Conservation (phyloP, 1,140 invertebrate genomes). For the Eulimnadia texana region DNA sequence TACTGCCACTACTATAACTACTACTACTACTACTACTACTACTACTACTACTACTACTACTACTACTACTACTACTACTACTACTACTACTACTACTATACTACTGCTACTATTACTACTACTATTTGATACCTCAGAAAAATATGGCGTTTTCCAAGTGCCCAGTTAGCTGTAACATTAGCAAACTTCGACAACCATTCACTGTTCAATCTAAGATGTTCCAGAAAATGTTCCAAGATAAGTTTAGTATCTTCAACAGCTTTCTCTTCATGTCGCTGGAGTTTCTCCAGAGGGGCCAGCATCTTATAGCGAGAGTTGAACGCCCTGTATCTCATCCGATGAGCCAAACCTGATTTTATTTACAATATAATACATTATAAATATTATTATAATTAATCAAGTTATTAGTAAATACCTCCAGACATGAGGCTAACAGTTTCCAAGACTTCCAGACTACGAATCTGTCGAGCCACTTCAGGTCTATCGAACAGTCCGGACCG, state of each 20-base stretch:
- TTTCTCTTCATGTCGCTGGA: slow-evolving; percentile 61
- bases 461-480: slow-evolving; percentile 62
- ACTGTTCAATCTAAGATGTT: no score
- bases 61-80: no score
- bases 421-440: slow-evolving; percentile 93
- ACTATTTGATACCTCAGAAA: slow-evolving; percentile 46
- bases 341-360: slow-evolving; percentile 53
- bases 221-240: slow-evolving; percentile 51
- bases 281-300: slow-evolving; percentile 56
- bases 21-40: no score
- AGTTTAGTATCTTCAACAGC: slow-evolving; percentile 61
- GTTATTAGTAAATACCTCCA: slow-evolving; percentile 23
- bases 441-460: slow-evolving; percentile 77
- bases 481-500: slow-evolving; percentile 60
- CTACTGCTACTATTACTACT: no score
- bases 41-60: no score
- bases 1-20: no score
- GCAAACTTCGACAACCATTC: slow-evolving; percentile 26
- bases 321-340: slow-evolving; percentile 88
- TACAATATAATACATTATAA: no score
- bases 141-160: slow-evolving; percentile 77
- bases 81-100: no score
- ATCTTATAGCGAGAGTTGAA: slow-evolving; percentile 73
- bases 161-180: slow-evolving; percentile 56
- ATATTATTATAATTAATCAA: no score